These are phyloP conservation scores for Orthosia gothica DNA, from an alignment of 2,888 invertebrate genomes.

Conservation along the genomic window DNA sequence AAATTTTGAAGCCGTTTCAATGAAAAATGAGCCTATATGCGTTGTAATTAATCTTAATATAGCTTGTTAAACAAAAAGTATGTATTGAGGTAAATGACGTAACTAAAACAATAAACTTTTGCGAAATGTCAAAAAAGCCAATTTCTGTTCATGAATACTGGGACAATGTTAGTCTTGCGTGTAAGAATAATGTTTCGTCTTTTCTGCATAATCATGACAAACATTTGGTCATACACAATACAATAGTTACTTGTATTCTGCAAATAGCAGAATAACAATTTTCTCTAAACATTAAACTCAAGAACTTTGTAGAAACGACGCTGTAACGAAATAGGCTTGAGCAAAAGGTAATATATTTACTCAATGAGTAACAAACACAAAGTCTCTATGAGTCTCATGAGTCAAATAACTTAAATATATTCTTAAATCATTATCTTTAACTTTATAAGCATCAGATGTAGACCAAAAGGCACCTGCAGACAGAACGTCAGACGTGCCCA, in stretches of 20 bases:
- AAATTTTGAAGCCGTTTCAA: slow-evolving; percentile 70
- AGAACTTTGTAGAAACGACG: not conserved
- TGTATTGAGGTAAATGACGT: slow-evolving; percentile 49
- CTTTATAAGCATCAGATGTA: slow-evolving; percentile 14
- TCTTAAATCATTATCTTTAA: not conserved
- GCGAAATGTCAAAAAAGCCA: slow-evolving; percentile 49
- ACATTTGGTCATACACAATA: slow-evolving; percentile 23
- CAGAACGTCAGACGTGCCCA: slow-evolving; percentile 45
- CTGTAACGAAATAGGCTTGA: not conserved
- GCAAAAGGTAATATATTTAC: too few species aligned
- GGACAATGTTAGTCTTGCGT: slow-evolving; percentile 35
- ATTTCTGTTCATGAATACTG: slow-evolving; percentile 41
- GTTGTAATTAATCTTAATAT: slow-evolving; percentile 73
- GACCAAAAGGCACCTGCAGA: slow-evolving; percentile 26
- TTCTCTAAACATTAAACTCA: too few species aligned
- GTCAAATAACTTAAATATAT: not conserved
- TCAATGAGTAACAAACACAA: not conserved
- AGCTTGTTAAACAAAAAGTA: slow-evolving; percentile 49
- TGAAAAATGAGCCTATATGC: slow-evolving; percentile 74
- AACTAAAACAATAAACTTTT: slow-evolving; percentile 65
- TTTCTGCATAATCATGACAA: slow-evolving; percentile 19
- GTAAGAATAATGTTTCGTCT: slow-evolving; percentile 25
- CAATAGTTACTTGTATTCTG: not conserved
- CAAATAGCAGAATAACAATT: slow-evolving; percentile 13
- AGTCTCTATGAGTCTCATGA: not conserved